Percentiles rank a stretch among this genome's conserved stretches.
These are phyloP conservation scores for Delphinapterus leucas DNA, from an alignment of 2,113 vertebrate species.

Conservation along the genomic window DNA sequence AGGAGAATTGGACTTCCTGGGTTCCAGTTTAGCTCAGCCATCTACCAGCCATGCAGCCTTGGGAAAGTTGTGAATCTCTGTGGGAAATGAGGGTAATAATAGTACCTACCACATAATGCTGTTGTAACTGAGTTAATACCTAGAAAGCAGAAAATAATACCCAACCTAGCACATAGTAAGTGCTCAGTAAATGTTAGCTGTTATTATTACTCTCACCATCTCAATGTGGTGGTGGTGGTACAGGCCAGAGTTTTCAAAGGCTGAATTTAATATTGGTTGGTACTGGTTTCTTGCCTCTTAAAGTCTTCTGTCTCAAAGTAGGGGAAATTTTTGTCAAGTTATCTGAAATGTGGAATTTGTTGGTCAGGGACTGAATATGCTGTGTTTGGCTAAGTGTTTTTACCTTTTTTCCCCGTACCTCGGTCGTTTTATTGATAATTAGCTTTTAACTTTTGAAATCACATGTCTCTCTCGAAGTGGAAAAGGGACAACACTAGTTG, in stretches of 20 bases:
- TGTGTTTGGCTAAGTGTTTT: background rate
- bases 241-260: background rate
- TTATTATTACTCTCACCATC: background rate
- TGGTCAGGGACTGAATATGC: background rate
- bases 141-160: background rate
- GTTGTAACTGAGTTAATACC: background rate
- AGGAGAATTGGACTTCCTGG: background rate
- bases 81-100: background rate
- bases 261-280: background rate
- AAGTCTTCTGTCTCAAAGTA: background rate
- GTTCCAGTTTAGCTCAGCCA: background rate
- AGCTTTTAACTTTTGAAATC: constrained; percentile 6
- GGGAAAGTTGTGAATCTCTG: background rate
- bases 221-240: background rate
- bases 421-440: background rate
- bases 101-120: background rate
- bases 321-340: background rate
- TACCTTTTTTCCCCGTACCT: background rate
- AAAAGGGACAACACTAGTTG: background rate
- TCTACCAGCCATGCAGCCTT: background rate
- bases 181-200: background rate
- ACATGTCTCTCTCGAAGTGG: background rate
- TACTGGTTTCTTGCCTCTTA: background rate
- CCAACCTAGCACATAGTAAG: background rate
- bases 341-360: background rate